These are phyloP conservation scores for Lamellibrachia satsuma DNA, from an alignment of 2,888 invertebrate species.

Conservation along the genomic window DNA sequence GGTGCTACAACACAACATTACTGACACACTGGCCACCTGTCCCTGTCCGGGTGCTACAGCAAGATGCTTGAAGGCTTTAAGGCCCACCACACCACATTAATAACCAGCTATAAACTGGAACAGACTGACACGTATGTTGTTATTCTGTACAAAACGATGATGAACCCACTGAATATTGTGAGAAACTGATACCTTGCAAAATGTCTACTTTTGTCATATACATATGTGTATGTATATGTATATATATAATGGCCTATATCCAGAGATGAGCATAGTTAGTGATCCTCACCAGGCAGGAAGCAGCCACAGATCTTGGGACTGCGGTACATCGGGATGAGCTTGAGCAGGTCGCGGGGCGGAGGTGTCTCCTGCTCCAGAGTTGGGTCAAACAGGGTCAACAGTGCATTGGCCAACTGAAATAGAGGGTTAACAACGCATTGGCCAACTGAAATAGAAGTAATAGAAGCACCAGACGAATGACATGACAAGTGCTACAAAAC, in stretches of 20 bases:
- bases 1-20: too few relatives aligned
- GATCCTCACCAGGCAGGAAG: slow-evolving; percentile 58
- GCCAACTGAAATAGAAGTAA: slow-evolving; percentile 50
- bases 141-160: too few relatives aligned
- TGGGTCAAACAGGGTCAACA: slow-evolving; percentile 64
- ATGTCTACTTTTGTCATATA: not conserved
- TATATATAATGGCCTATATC: not conserved
- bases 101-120: too few relatives aligned
- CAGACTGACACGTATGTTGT: too few relatives aligned
- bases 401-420: slow-evolving; percentile 58
- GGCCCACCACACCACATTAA: too few relatives aligned
- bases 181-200: too few relatives aligned
- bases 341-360: slow-evolving; percentile 58
- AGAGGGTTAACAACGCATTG: slow-evolving; percentile 55
- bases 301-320: slow-evolving; percentile 61
- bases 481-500: too few relatives aligned
- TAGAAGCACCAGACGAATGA: too few relatives aligned
- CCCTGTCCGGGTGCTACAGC: too few relatives aligned
- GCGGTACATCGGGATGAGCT: slow-evolving; percentile 64
- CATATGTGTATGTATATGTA: not conserved
- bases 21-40: too few relatives aligned
- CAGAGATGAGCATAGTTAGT: not conserved
- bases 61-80: too few relatives aligned
- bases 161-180: too few relatives aligned
- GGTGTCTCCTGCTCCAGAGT: slow-evolving; percentile 54